These are phyloP conservation scores for Pholis gunnellus DNA, from an alignment of 2,113 vertebrate species.

Conservation along the genomic window DNA sequence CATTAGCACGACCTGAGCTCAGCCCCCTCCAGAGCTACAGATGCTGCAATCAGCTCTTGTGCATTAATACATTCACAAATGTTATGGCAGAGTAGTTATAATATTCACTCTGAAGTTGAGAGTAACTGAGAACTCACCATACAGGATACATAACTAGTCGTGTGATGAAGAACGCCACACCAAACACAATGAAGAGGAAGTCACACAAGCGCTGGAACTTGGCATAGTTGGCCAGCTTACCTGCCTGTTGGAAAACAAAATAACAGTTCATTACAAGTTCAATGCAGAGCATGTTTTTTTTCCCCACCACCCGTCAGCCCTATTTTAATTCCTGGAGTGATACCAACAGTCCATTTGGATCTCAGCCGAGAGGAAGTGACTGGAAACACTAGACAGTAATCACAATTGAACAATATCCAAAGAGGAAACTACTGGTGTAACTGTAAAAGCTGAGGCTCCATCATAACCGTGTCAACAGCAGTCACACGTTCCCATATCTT, in stretches of 20 bases:
- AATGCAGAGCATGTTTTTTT: conserved; percentile 4
- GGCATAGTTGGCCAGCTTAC: conserved; percentile 97
- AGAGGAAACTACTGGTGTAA: neutral
- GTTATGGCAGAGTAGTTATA: neutral
- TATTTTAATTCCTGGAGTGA: neutral
- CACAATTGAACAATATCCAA: conserved; percentile 11
- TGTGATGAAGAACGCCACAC: conserved; percentile 90
- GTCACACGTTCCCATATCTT: neutral
- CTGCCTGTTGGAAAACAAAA: conserved; percentile 83
- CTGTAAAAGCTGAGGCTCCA: neutral
- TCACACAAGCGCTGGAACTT: conserved; percentile 95
- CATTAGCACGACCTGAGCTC: neutral
- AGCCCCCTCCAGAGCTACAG: neutral
- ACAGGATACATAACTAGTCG: conserved; percentile 92
- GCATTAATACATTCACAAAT: neutral
- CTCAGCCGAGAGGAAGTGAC: conserved; percentile 2
- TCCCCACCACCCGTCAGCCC: neutral
- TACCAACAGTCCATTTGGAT: conserved; percentile 6
- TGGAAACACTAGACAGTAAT: conserved; percentile 9
- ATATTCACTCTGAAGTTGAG: neutral
- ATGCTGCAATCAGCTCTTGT: neutral
- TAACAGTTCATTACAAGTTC: conserved; percentile 4
- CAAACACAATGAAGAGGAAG: conserved; percentile 91
- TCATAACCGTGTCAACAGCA: neutral
- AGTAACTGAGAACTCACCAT: conserved; percentile 86